Evolutionary conservation across 2,113 vertebrate species (phyloP), one percentile per base, ranked within the genome.

Genomic region (Perccottus glenii): DNA sequence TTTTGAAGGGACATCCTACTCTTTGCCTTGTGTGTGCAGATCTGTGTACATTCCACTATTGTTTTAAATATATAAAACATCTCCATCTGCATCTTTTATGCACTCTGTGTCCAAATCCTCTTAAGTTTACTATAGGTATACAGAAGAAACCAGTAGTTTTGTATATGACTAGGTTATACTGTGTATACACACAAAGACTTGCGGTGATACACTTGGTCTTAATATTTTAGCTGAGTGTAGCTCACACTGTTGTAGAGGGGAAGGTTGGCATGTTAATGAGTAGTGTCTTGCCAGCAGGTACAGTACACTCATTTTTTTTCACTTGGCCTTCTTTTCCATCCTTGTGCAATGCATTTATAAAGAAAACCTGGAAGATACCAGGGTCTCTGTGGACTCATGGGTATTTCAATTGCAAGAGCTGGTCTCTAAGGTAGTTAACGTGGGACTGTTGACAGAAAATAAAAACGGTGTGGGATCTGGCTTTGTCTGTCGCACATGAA

Each of bases 291-390:
- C 70, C 60, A 71, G 66, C 66, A 76, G 69, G 72, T 65, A 67
- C 74, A 60, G 46, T 60, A 63, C 44, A 19, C 36, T 27, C 19
- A 27, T 27, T 27, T 27, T 27, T 27, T 27, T 27, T 27, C 19
- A 27, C 19, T 27, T 27, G 19, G 19, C 19, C 19, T 27, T 27
- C 35, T 42, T 43, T 67, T 70, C 60, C 67, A 12, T 66, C 67
- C 65, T 70, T 27, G 52, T 84, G 68, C 45, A 83, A 85, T 87
- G 78, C 82, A 82, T 88, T 87, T 67, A 64, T 67, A 75, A 60
- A 65, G 36, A 67, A 58, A 66, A 60, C 50, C 63, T 75, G 48
- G 55, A 83, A 47, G 68, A 85, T 57, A 64, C 67, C 70, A 46
- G 51, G 63, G 38, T 69, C 70, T 67, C 27, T 35, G 12, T 72